Conservation (phyloP, 2,113 vertebrate species). For the Tragulus kanchil region DNA sequence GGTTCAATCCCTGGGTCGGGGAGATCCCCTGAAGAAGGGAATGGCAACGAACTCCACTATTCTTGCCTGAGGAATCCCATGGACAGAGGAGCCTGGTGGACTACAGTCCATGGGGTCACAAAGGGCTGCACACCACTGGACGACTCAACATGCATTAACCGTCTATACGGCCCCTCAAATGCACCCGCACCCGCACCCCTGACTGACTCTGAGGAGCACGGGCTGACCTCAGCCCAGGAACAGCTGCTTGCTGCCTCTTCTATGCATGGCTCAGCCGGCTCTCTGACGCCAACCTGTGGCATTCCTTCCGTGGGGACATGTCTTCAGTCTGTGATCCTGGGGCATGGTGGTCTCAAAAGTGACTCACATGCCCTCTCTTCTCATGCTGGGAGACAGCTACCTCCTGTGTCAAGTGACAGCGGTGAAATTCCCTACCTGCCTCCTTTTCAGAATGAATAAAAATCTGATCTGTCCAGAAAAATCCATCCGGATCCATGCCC, state of each 20-base stretch:
- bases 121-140: neutral
- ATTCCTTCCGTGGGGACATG: neutral
- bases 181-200: neutral
- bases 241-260: neutral
- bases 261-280: neutral
- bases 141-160: accelerated
- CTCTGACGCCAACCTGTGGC: neutral
- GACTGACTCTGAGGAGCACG: neutral
- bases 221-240: neutral
- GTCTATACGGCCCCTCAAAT: too few relatives aligned
- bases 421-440: slow-evolving; percentile 52
- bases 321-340: neutral
- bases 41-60: neutral
- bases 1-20: neutral
- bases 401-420: slow-evolving; percentile 55
- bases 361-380: slow-evolving; percentile 13
- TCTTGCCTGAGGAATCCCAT: neutral
- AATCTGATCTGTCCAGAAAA: slow-evolving; percentile 22
- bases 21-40: neutral
- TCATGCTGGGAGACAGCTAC: slow-evolving; percentile 32
- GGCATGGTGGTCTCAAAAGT: neutral
- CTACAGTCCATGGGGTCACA: neutral
- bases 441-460: slow-evolving; percentile 81
- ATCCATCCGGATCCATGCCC: slow-evolving; percentile 20
- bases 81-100: neutral